Conservation (phyloP, 2,113 vertebrate genomes). For the Centropus bengalensis region DNA sequence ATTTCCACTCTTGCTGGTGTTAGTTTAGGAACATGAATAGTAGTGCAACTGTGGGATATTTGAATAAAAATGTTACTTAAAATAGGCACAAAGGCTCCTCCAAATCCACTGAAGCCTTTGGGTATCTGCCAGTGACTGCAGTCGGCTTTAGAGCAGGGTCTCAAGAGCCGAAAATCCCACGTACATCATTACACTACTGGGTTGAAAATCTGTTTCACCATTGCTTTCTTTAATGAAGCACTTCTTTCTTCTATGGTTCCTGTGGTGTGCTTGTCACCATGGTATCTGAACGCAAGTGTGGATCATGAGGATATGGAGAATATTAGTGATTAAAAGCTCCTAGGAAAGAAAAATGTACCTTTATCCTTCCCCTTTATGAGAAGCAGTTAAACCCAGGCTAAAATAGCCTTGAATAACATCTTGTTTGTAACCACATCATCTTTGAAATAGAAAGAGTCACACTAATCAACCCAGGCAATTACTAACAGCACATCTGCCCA, state of each 20-base stretch:
- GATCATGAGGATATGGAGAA: constrained; percentile 33
- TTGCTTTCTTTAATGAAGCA: constrained; percentile 38
- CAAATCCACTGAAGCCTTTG: constrained; percentile 55
- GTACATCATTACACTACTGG: constrained; percentile 1
- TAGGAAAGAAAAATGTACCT: constrained; percentile 36
- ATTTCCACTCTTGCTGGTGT: not conserved
- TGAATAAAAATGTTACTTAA: constrained; percentile 62
- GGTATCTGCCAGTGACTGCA: constrained; percentile 48
- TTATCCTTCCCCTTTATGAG: constrained; percentile 31
- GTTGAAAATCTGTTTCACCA: constrained; percentile 21
- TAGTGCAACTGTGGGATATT: constrained; percentile 32
- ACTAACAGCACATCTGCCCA: constrained; percentile 51
- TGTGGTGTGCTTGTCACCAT: constrained; percentile 56
- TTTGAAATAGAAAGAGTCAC: constrained; percentile 32
- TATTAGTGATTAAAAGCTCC: constrained; percentile 55
- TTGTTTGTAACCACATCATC: constrained; percentile 20
- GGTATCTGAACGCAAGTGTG: constrained; percentile 33
- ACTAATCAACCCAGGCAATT: constrained; percentile 52
- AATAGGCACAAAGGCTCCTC: constrained; percentile 54
- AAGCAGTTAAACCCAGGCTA: constrained; percentile 32
- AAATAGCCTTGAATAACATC: constrained; percentile 36
- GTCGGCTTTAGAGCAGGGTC: constrained; percentile 46
- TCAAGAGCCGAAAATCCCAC: constrained; percentile 36
- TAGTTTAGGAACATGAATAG: constrained; percentile 28
- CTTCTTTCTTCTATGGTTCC: constrained; percentile 36